These are phyloP conservation scores for Labeo rohita DNA, from an alignment of 2,113 vertebrate species.

Conservation along the genomic window DNA sequence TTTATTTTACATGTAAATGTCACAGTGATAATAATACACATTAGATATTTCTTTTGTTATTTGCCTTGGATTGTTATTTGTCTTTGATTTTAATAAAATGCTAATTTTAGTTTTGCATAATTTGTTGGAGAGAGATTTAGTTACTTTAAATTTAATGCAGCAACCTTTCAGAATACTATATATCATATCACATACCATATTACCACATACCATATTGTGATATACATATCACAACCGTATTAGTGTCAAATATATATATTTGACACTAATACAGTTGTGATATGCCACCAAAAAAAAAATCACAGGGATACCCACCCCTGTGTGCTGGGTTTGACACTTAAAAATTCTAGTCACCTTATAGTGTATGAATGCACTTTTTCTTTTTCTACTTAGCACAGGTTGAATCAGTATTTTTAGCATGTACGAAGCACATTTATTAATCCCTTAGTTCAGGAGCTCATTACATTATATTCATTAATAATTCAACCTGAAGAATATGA, in stretches of 20 bases:
- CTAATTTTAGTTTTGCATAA: background rate
- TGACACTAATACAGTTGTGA: background rate
- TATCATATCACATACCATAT: too few relatives aligned
- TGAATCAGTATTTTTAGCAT: constrained; percentile 38
- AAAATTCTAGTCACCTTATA: background rate
- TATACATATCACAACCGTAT: too few relatives aligned
- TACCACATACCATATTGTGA: too few relatives aligned
- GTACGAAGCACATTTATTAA: constrained; percentile 33
- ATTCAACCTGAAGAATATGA: constrained; percentile 33
- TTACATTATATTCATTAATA: constrained; percentile 18
- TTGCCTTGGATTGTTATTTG: too few relatives aligned
- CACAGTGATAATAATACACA: background rate
- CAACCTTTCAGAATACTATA: background rate
- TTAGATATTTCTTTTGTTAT: too few relatives aligned
- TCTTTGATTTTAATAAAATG: too few relatives aligned
- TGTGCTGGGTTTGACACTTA: background rate
- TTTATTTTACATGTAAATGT: background rate
- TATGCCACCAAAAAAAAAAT: background rate
- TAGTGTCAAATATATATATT: too few relatives aligned
- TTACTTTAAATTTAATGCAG: background rate
- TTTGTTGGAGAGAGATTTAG: too few relatives aligned
- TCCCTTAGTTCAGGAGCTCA: constrained; percentile 22
- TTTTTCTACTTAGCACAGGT: background rate
- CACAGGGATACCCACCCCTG: background rate
- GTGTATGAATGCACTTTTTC: background rate